Base-by-base conservation (phyloP, 2,888 invertebrate species). In the Nudaria mundana region DNA sequence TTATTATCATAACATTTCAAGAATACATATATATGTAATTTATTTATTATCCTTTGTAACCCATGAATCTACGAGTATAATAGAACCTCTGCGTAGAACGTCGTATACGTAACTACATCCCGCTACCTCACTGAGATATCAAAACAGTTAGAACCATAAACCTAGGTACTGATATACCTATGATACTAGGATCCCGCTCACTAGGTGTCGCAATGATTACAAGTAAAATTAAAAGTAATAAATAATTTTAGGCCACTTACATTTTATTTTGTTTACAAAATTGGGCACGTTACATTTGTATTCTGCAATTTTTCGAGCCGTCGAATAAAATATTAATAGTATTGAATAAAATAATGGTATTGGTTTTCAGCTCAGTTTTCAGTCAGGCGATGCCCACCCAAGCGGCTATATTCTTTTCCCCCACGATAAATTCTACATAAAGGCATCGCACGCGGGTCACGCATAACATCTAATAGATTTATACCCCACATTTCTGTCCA, bases 381-480 rank as follows among this genome's bases (percentile, higher is more conserved):
- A 64, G 66, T 64, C 54, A 72, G 70, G 61, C 67, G 52, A 48
- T 67, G 66, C 69, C 59, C 67, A 65, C 63, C 57, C 62, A 60
- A 66, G 68, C 59, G 71, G 68, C 71, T 41, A 51, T 61, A 37
- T 53, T 56, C 69, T 66, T 71, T 76, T 71, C 76, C 83, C 76
- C 67, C 47, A 72, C 68, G 81, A 84, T 86, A 85, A 85, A 86
- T 85, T 79, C 75, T 74, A 79, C 67, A 81, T 81, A 81, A 81
- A 80, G 75, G 76, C 70, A 65, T 67, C 71, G 76, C 79, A 72
- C 69, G 73, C 80, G 74, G 79, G 81, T 82, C 87, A 85, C 85
- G 87, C 84, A 85, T 83, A 85, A 73, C 84, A 84, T 85, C 79
- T 77, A 76, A 76, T 80, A 74, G 80, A 87, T 87, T 86, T 87